Conservation (phyloP, 2,888 invertebrate genomes). For the Mechanitis mazaeus region DNA sequence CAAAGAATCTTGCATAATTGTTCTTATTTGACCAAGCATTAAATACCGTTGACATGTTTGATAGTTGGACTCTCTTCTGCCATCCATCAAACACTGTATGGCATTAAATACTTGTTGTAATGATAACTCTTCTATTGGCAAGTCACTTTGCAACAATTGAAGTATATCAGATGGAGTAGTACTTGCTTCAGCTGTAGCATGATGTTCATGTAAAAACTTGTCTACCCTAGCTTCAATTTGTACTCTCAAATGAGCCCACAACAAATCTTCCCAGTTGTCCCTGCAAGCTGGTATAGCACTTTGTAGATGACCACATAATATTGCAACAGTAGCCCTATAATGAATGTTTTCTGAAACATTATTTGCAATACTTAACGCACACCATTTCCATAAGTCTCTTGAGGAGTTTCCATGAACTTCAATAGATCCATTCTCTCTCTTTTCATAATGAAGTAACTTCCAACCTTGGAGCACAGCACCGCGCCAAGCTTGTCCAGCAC, state of each 20-base stretch:
- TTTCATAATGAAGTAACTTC: conserved; percentile 91
- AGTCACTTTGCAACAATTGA: conserved; percentile 59
- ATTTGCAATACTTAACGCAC: conserved; percentile 80
- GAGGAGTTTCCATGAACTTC: conserved; percentile 89
- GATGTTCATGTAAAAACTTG: conserved; percentile 69
- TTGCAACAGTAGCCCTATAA: conserved; percentile 82
- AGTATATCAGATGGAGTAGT: conserved; percentile 61
- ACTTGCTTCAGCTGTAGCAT: conserved; percentile 63
- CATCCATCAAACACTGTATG: conserved; percentile 65
- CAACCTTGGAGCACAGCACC: conserved; percentile 94
- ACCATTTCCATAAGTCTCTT: conserved; percentile 86
- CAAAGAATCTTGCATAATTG: conserved; percentile 83
- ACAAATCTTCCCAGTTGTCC: conserved; percentile 90
- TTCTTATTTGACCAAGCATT: conserved; percentile 87
- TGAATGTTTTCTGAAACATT: conserved; percentile 75
- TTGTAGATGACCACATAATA: conserved; percentile 88
- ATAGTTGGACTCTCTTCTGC: conserved; percentile 80
- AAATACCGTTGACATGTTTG: conserved; percentile 89
- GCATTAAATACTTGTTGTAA: conserved; percentile 64
- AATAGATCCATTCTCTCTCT: conserved; percentile 67
- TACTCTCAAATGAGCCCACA: conserved; percentile 91
- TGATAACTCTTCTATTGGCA: conserved; percentile 56
- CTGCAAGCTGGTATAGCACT: conserved; percentile 85
- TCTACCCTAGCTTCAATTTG: conserved; percentile 92
- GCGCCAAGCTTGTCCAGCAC: conserved; percentile 94